Percentiles rank a stretch among this genome's conserved stretches.
Conservation (phyloP, 64 coral and sea anemone genomes). For the Montipora sp. region DNA sequence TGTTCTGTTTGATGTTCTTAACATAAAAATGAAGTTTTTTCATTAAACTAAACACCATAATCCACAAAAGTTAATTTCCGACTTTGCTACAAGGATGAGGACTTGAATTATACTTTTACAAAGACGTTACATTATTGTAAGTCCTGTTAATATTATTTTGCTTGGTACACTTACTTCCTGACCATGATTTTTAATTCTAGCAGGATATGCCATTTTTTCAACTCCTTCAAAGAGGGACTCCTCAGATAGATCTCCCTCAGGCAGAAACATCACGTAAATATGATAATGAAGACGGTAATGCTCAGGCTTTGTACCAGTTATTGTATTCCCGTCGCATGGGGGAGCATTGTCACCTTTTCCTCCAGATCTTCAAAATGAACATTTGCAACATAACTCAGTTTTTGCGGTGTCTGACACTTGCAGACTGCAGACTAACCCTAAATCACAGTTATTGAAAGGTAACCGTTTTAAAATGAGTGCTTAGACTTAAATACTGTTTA, state of each 20-base stretch:
- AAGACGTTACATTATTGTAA: not conserved
- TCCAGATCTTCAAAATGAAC: not conserved
- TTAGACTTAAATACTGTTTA: no score
- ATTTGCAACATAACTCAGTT: not conserved
- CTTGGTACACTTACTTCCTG: constrained; percentile 65
- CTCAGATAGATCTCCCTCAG: constrained; percentile 76
- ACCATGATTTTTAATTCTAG: constrained; percentile 82
- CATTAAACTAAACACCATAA: no score
- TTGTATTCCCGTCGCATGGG: constrained; percentile 39
- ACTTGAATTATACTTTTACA: no score
- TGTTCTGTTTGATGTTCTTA: no score
- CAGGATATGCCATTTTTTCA: constrained; percentile 86
- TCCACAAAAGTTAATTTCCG: no score
- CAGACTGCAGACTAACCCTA: no score
- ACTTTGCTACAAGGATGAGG: no score
- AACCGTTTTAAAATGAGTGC: no score
- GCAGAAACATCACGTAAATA: constrained; percentile 89
- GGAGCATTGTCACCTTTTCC: not conserved
- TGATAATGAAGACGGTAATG: constrained; percentile 86
- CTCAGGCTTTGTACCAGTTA: constrained; percentile 34
- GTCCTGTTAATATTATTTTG: not conserved
- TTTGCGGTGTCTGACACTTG: no score
- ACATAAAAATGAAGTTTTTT: no score
- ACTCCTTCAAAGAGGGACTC: constrained; percentile 70
- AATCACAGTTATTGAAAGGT: no score